Evolutionary conservation across 2,113 vertebrate species (phyloP).

Genomic region (Acanthisitta chloris): DNA sequence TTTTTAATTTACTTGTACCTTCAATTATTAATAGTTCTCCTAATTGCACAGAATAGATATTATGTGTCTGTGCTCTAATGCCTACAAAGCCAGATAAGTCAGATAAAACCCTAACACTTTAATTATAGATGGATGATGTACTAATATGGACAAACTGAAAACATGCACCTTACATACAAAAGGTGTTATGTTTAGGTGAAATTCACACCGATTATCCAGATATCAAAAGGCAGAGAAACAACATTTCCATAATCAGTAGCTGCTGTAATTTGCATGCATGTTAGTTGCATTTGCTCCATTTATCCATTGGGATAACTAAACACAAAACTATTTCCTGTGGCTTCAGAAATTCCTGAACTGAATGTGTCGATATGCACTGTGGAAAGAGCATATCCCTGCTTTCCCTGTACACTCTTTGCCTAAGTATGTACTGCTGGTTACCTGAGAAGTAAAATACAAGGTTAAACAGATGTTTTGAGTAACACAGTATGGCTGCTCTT

Average conservation of each 20-base stretch:
- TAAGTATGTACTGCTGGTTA: neutral
- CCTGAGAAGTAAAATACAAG: neutral
- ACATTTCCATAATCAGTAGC: neutral
- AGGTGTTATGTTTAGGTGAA: neutral
- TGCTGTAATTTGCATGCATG: rapidly evolving
- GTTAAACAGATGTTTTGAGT: neutral
- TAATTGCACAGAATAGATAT: neutral
- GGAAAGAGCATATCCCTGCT: neutral
- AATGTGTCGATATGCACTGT: neutral
- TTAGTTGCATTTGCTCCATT: neutral
- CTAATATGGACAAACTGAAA: neutral
- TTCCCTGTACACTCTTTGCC: neutral
- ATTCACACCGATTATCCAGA: neutral
- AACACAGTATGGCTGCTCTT: neutral
- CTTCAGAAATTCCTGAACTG: neutral
- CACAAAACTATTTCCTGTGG: neutral
- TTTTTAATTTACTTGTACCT: neutral
- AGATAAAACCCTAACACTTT: neutral
- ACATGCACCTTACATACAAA: neutral
- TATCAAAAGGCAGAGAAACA: neutral
- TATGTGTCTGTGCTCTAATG: neutral
- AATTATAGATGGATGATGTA: neutral
- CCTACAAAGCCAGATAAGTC: neutral
- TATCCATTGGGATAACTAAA: neutral
- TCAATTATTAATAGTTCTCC: neutral